These are phyloP conservation scores for Esox niger DNA, from an alignment of 2,113 vertebrate species.

Conservation along the genomic window DNA sequence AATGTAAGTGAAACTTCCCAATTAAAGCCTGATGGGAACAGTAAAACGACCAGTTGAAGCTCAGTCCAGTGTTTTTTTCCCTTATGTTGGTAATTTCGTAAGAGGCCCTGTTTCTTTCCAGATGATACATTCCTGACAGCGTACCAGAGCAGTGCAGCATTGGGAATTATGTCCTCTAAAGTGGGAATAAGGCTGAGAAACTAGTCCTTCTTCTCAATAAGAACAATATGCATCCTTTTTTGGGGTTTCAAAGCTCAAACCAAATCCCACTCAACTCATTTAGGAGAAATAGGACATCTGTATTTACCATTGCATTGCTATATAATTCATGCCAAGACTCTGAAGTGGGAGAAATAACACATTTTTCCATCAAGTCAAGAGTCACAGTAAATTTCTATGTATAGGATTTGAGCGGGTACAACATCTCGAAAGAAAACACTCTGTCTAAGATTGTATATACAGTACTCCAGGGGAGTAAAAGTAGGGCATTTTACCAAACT, in stretches of 20 bases:
- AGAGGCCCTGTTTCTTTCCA: conserved; percentile 4
- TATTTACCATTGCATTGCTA: conserved; percentile 10
- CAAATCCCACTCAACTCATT: conserved; percentile 23
- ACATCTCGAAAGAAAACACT: no score
- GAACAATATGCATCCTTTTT: conserved; percentile 29
- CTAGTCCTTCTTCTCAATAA: conserved; percentile 14
- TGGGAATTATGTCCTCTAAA: neutral
- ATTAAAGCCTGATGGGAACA: neutral
- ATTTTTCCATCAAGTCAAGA: neutral
- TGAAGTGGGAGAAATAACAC: neutral
- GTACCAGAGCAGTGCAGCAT: conserved; percentile 6
- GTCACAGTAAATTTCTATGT: neutral
- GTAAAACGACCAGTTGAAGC: neutral
- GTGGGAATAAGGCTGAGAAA: no score
- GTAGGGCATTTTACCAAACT: no score
- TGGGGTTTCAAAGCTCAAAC: conserved; percentile 6
- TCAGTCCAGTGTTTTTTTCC: neutral
- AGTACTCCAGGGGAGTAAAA: no score
- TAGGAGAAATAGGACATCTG: conserved; percentile 9
- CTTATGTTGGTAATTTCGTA: neutral
- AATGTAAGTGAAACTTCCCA: neutral
- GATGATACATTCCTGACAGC: conserved; percentile 20
- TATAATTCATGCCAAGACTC: neutral
- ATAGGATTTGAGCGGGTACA: neutral
- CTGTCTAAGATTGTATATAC: no score